A percentile compares a stretch with the other conserved stretches of the same genome.
These are phyloP conservation scores for Grammomys surdaster DNA, from an alignment of 2,113 vertebrate species.

Conservation along the genomic window DNA sequence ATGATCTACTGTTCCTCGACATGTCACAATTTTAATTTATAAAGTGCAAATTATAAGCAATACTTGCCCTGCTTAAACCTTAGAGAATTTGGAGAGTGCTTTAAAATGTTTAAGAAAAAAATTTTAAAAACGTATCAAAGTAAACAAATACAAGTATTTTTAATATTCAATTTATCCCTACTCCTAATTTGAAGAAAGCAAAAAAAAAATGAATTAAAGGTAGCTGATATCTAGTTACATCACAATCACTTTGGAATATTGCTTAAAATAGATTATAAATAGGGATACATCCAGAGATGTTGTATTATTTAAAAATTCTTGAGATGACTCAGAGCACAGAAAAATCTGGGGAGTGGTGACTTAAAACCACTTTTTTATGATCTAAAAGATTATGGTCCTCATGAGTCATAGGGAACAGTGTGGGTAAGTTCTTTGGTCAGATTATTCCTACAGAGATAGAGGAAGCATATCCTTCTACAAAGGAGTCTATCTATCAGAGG, in stretches of 20 bases:
- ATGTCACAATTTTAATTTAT: background rate
- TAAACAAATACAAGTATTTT: background rate
- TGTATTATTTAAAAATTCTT: background rate
- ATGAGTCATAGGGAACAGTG: constrained; percentile 49
- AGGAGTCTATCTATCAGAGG: background rate
- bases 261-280: background rate
- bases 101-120: constrained; percentile 11
- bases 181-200: background rate
- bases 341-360: background rate
- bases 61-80: background rate
- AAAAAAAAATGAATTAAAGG: background rate
- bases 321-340: constrained; percentile 15
- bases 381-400: constrained; percentile 26
- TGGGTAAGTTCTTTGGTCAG: constrained; percentile 54
- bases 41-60: background rate
- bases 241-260: background rate
- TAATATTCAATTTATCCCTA: background rate
- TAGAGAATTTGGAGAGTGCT: background rate
- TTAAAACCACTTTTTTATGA: constrained; percentile 39
- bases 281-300: background rate
- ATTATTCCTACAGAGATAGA: constrained; percentile 37
- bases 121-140: background rate
- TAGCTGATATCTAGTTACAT: background rate
- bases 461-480: constrained; percentile 13
- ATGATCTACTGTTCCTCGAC: background rate